Percentiles rank a stretch among this genome's conserved stretches.
Conservation (phyloP, 1,140 invertebrate genomes). For the Pararge aegeria region DNA sequence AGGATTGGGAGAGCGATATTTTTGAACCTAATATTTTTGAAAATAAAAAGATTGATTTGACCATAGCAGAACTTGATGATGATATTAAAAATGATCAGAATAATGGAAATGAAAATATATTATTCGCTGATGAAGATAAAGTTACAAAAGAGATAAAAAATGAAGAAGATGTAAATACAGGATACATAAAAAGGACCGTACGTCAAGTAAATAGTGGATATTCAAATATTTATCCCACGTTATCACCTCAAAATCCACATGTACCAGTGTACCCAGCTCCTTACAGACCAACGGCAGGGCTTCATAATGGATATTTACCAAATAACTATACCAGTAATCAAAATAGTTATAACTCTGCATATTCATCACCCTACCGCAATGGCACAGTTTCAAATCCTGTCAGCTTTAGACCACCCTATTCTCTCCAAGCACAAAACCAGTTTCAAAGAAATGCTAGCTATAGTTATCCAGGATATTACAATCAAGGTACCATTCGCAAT, state of each 20-base stretch:
- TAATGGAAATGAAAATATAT: not conserved
- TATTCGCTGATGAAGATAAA: not conserved
- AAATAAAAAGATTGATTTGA: not conserved
- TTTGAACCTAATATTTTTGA: not conserved
- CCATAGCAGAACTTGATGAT: not conserved
- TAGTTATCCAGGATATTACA: not conserved
- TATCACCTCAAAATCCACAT: slow-evolving; percentile 4
- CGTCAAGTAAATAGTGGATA: slow-evolving; percentile 31
- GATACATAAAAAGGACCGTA: slow-evolving; percentile 18
- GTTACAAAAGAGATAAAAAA: not conserved
- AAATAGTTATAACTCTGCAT: not conserved
- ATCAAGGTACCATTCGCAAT: not conserved
- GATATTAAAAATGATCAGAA: not conserved
- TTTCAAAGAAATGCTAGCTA: slow-evolving; percentile 4
- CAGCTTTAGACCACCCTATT: slow-evolving; percentile 21
- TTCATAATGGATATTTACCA: not conserved
- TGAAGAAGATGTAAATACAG: not conserved
- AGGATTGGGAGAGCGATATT: not conserved
- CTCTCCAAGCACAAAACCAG: slow-evolving; percentile 8
- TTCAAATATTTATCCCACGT: slow-evolving; percentile 23
- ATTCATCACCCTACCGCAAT: not conserved
- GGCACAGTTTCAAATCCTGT: too few species aligned
- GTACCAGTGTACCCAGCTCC: not conserved
- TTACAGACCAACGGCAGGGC: not conserved
- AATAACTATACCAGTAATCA: not conserved